Base-by-base conservation (phyloP, 2,797 vertebrate genomes). In the Saxicola maurus region DNA sequence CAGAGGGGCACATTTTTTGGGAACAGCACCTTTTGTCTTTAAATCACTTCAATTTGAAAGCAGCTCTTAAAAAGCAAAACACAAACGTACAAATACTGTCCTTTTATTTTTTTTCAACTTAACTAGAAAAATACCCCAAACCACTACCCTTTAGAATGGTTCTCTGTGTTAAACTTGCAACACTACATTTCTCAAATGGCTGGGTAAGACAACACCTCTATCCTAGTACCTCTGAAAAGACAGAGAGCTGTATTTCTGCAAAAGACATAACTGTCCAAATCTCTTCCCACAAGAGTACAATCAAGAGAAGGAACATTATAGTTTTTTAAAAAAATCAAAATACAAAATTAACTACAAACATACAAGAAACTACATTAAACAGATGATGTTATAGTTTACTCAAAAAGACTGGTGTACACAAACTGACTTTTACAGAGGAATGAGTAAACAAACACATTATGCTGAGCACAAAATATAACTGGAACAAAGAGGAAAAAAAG, bases 11-110 rank as follows among this genome's bases (percentile, higher is more conserved):
- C 2, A 1, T 7, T 20, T 25, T 51, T 28, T 64, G 5, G 27
- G 3, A 20, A 6, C 0, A 1, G 2, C 13, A 2, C 23, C 1
- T 2, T 17, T 6, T 16, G 3, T 5, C 37, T 60, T 49, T 11
- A 27, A 18, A 45, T 3, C 3, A 42, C 33, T 49, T 85, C 6
- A 7, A 16, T 17, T 30, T 59, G 11, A 80, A 91, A 80, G 19
- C 17, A 52, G 40, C 8, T 66, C 13, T 72, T 62, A 28, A 37
- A 77, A 77, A 77, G 13, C 7, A 25, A 80, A 74, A 27, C 18
- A 71, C 0, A 7, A 61, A 27, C 8, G 18, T 25, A 68, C 3
- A 33, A 49, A 49, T 19, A 33, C 3, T 27, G 6, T 9, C 10
- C 0, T 10, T 40, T 33, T 45, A 7, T 30, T 33, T 55, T 40